Base-by-base conservation (phyloP, 2,888 invertebrate species). In the Boloria euphrosyne region DNA sequence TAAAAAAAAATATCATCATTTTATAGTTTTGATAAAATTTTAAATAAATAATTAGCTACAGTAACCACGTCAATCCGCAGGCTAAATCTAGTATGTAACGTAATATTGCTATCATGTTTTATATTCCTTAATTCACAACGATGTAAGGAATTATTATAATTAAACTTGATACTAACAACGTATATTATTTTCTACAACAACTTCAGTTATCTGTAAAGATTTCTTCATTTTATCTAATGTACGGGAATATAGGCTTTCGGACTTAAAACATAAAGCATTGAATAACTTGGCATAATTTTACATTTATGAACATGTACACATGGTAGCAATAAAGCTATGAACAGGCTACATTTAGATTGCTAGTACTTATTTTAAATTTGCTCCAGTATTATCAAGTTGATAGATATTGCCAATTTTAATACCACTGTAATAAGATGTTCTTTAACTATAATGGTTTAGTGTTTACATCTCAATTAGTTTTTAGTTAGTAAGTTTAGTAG, bases 151-250 rank as follows among this genome's bases (percentile, higher is more conserved):
- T 57, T 57, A 57, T 57, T 57, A 57, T 57, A 57, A 57, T 57
- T 57, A 57, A 57, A 57, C n/a, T 46, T 57, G 46, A 46, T 57
- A 57, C 57, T 46, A 69, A 71, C 69, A 73, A 52, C 73, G 76
- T 71, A 77, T 78, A 78, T 78, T 76, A 76, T 78, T 78, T 75
- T 75, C 77, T 75, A 73, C 74, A 72, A 73, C 5, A 47, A 64
- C 58, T 66, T 58, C 52, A 61, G 1, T 43, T 38, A 38, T 7
- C 31, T 38, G 31, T 38, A 38, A 31, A 31, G 31, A 10, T 38
- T 38, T 2, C 31, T 38, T 38, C 1, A 38, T 31, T 31, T 6
- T 38, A 54, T 53, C 44, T 67, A 0, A 38, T 38, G 31, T 38
- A 38, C 7, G 31, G 10, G 31, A 38, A 38, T 38, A 38, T 38